Evolutionary conservation across 2,888 invertebrate genomes (phyloP).

Genomic region (Nemotelus pantherinus): DNA sequence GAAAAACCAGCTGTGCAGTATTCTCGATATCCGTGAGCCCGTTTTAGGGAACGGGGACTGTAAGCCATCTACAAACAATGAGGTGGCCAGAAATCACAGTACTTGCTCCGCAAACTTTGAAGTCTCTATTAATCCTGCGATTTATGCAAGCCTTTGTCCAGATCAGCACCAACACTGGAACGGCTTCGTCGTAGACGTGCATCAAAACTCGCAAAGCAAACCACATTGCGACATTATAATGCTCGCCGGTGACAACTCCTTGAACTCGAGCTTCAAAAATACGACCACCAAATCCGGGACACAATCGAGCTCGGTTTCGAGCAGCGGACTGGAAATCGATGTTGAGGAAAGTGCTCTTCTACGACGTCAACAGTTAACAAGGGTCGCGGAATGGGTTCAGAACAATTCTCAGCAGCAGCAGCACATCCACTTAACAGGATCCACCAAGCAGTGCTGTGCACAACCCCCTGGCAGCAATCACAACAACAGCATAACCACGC

Average conservation of each 20-base stretch:
- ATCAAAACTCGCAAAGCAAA: conserved; percentile 2
- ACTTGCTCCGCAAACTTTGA: neutral
- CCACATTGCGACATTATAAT: conserved; percentile 24
- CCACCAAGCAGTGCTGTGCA: neutral
- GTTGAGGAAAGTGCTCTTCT: conserved; percentile 66
- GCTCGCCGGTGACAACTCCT: conserved; percentile 28
- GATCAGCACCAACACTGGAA: conserved; percentile 21
- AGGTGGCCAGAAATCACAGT: conserved; percentile 6
- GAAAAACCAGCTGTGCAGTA: neutral
- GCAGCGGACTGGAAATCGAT: conserved; percentile 59
- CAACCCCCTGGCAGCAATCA: neutral
- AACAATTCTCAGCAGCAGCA: conserved; percentile 69
- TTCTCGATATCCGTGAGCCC: neutral
- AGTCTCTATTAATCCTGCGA: neutral
- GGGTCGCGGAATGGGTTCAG: conserved; percentile 83
- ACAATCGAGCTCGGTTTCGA: conserved; percentile 60
- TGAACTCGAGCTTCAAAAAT: conserved; percentile 41
- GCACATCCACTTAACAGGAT: conserved; percentile 44
- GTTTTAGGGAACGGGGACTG: neutral
- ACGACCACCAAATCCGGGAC: conserved; percentile 53
- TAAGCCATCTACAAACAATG: neutral
- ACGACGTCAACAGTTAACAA: conserved; percentile 72
- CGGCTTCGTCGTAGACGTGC: neutral
- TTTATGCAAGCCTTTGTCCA: conserved; percentile 5
- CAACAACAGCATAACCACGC: conserved; percentile 2